phyloP scores from a whole-genome alignment of 2,888 invertebrate species.

The Abrostola tripartita region DNA sequence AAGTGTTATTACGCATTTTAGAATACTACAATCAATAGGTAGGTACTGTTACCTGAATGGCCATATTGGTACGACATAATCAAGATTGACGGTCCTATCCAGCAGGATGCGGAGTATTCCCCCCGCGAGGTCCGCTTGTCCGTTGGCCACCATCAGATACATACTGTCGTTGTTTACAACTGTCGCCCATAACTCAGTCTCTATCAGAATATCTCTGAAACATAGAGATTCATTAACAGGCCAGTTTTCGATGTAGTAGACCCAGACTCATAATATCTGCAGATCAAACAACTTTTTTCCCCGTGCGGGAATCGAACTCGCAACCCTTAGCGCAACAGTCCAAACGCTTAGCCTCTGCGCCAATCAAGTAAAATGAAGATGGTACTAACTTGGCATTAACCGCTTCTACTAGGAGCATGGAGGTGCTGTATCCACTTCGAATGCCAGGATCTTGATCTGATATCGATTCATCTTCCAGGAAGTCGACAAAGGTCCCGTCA shows the following conservation, averaged over 20 bases:
- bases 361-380: too few species aligned
- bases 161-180: slow-evolving; percentile 71
- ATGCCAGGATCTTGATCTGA: slow-evolving; percentile 72
- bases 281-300: too few species aligned
- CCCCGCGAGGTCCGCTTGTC: slow-evolving; percentile 70
- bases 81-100: slow-evolving; percentile 62
- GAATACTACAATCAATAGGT: not conserved
- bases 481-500: slow-evolving; percentile 70
- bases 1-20: too few species aligned
- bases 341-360: too few species aligned
- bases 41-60: slow-evolving; percentile 68
- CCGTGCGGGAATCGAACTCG: too few species aligned
- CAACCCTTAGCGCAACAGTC: too few species aligned
- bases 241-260: too few species aligned
- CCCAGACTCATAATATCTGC: too few species aligned
- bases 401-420: slow-evolving; percentile 68
- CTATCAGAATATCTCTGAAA: slow-evolving; percentile 67
- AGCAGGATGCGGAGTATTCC: slow-evolving; percentile 67
- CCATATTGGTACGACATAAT: slow-evolving; percentile 75
- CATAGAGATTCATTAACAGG: not conserved
- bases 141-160: slow-evolving; percentile 65
- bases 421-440: slow-evolving; percentile 66
- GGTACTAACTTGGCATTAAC: slow-evolving; percentile 74
- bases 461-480: slow-evolving; percentile 68
- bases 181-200: slow-evolving; percentile 67